phyloP scores from a whole-genome alignment of 2,797 vertebrate species.

The Florisuga fusca region DNA sequence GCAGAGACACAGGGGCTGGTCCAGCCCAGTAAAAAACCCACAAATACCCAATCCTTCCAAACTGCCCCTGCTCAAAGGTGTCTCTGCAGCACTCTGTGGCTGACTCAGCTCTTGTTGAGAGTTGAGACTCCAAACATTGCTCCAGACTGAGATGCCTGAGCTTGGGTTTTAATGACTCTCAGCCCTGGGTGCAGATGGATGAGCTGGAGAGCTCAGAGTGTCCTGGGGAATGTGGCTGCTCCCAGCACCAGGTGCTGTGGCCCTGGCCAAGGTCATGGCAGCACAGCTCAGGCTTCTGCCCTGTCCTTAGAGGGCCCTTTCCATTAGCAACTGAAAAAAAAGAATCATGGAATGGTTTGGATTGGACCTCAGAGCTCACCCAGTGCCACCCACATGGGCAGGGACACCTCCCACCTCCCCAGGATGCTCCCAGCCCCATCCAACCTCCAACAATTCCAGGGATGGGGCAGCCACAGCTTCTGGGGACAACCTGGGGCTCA shows the following conservation, averaged over 20 bases:
- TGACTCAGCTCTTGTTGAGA: background rate
- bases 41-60: background rate
- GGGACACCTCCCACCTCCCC: too few species aligned
- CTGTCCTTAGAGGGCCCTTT: background rate
- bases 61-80: accelerated
- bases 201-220: background rate
- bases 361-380: too few species aligned
- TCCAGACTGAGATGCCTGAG: background rate
- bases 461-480: too few species aligned
- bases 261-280: background rate
- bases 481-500: too few species aligned
- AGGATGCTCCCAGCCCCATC: too few species aligned
- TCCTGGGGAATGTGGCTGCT: background rate
- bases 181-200: accelerated
- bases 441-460: too few species aligned
- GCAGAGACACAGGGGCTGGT: background rate
- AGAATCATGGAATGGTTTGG: too few species aligned
- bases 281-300: accelerated
- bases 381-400: too few species aligned
- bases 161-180: background rate
- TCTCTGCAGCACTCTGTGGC: background rate
- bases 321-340: background rate
- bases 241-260: background rate
- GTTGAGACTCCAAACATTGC: background rate
- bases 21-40: background rate